These are phyloP conservation scores for Perca schrenkii DNA, from an alignment of 2,113 vertebrate species.

Conservation along the genomic window DNA sequence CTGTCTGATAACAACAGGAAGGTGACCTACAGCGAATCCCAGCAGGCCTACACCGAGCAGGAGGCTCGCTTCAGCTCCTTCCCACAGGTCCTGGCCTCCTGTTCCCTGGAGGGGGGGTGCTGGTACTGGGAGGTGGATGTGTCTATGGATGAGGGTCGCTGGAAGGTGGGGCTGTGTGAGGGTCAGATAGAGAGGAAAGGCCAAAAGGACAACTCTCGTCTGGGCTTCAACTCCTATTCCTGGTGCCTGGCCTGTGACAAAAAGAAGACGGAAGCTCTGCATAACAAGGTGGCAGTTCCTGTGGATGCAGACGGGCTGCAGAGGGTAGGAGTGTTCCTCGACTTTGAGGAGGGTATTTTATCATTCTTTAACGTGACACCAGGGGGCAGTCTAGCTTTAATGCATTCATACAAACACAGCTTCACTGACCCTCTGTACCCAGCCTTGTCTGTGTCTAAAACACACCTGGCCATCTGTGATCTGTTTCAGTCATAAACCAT, in stretches of 20 bases:
- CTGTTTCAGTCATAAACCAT: conserved; percentile 65
- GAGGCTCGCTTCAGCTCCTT: conserved; percentile 82
- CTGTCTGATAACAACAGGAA: conserved; percentile 78
- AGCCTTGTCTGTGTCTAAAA: conserved; percentile 85
- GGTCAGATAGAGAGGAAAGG: conserved; percentile 84
- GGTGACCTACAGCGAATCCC: conserved; percentile 77
- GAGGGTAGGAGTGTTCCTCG: conserved; percentile 80
- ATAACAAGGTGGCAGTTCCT: conserved; percentile 73
- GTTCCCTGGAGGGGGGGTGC: conserved; percentile 60
- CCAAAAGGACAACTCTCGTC: conserved; percentile 79
- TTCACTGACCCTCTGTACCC: conserved; percentile 81
- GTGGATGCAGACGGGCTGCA: conserved; percentile 64
- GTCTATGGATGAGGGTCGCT: conserved; percentile 78
- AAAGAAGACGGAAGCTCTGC: conserved; percentile 80
- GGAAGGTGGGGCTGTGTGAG: conserved; percentile 85
- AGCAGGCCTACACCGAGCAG: conserved; percentile 73
- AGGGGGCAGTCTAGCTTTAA: conserved; percentile 75
- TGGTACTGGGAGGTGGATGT: conserved; percentile 86
- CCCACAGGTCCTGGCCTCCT: conserved; percentile 81
- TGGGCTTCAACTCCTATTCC: conserved; percentile 84
- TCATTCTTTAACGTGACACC: conserved; percentile 83
- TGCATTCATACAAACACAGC: conserved; percentile 79
- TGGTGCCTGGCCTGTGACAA: conserved; percentile 84
- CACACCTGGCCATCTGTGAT: conserved; percentile 76
- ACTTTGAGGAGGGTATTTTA: conserved; percentile 81